Base-by-base conservation (phyloP, 1,140 invertebrate species). In the Plectrocnemia conspersa region DNA sequence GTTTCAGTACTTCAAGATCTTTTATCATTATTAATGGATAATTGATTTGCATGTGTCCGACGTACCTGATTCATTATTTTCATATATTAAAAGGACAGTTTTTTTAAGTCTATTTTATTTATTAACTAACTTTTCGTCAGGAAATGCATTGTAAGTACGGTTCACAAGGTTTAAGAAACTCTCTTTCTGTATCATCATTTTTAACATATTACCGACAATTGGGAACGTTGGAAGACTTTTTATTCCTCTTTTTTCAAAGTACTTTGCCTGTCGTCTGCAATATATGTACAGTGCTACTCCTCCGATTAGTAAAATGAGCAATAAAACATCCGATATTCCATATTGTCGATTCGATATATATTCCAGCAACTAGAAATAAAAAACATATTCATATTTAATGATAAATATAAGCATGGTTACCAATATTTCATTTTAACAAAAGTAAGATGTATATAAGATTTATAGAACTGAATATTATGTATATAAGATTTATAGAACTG, bases 1-100 rank as follows among this genome's bases (percentile, higher is more conserved):
- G 66, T 58, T 78, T 82, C 2, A 85, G 76, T 4, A 83, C 15
- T 21, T 84, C 79, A 0, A 77, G 75, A 65, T 85, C 82, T 25
- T 75, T 73, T 0, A 85, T 54, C 7, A 84, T 50, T 2, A 83
- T 59, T 1, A 70, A 55, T 0, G 80, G 80, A 2, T 65, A 70
- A 0, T 66, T 25, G 15, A 82, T 72, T 44, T 82, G 75, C 38
- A 69, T 80, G 16, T 74, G 66, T 2, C 74, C 79, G 0, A 71
- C 64, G 52, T 80, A 70, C 59, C 77, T 78, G 40, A 36, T 29
- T 25, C 4, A 38, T 7, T 6, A 23, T 10, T 49, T 35, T n/a
- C n/a, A n/a, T 22, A 19, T 18, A 11, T 9, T 18, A 11, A n/a
- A 5, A 44, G 11, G 10, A 19, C n/a, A 22, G 24, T n/a, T 22